Conservation (phyloP, 2,888 invertebrate genomes). For the Phaonia tiefii region DNA sequence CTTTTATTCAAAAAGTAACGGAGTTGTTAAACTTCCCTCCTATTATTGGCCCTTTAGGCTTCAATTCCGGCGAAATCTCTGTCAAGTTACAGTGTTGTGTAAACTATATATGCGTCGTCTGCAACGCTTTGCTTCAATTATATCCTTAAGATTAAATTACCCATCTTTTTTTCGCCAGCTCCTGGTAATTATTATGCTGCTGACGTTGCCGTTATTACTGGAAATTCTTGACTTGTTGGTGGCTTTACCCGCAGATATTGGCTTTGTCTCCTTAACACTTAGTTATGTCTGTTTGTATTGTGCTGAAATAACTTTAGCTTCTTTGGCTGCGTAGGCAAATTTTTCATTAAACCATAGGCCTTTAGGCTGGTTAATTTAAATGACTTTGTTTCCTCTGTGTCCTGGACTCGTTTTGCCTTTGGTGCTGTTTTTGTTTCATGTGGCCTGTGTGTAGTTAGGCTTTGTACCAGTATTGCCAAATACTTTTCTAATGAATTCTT, state of each 20-base stretch:
- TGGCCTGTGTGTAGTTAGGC: neutral
- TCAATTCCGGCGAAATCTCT: too few species aligned
- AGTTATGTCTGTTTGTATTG: neutral
- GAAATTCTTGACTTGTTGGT: neutral
- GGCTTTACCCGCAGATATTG: constrained; percentile 25
- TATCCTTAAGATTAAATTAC: too few species aligned
- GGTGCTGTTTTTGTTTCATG: neutral
- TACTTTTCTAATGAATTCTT: constrained; percentile 52
- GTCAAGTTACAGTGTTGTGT: neutral
- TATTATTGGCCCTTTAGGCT: too few species aligned
- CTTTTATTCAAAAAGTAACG: too few species aligned
- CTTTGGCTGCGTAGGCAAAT: constrained; percentile 28
- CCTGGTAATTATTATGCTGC: neutral
- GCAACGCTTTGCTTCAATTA: too few species aligned
- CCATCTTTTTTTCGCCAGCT: too few species aligned
- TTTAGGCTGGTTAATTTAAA: constrained; percentile 52
- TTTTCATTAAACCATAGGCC: constrained; percentile 60
- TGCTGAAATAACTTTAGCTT: neutral
- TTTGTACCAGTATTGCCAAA: constrained; percentile 14
- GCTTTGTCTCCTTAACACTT: neutral
- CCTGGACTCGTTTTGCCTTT: neutral
- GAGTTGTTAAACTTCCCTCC: too few species aligned
- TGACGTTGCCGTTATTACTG: neutral
- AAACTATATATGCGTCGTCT: too few species aligned
- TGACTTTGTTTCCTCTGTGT: constrained; percentile 44